Percentiles rank a stretch among this genome's conserved stretches.
These are phyloP conservation scores for Strix uralensis DNA, from an alignment of 2,113 vertebrate genomes.

Conservation along the genomic window DNA sequence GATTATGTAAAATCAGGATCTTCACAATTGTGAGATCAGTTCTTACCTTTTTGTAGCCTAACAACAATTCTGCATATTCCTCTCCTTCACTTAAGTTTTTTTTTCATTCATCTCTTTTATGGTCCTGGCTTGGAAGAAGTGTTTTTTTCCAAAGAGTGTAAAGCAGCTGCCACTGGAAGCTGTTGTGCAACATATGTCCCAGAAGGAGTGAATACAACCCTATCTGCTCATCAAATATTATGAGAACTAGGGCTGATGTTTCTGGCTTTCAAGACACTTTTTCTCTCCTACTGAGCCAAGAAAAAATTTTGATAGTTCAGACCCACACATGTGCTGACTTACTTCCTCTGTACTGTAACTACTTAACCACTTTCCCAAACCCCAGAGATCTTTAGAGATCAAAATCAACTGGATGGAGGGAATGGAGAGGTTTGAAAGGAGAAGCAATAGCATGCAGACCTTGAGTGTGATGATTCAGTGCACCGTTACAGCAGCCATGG, in stretches of 20 bases:
- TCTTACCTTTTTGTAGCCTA: background rate
- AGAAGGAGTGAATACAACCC: conserved; percentile 9
- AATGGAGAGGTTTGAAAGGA: background rate
- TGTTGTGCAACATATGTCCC: background rate
- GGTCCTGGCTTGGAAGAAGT: background rate
- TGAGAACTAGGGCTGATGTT: conserved; percentile 48
- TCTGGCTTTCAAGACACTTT: conserved; percentile 2
- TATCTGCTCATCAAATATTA: conserved; percentile 52
- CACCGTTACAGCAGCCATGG: background rate
- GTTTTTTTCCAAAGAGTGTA: background rate
- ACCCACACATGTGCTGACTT: background rate
- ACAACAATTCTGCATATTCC: background rate
- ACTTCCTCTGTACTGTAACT: background rate
- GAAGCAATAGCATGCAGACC: background rate
- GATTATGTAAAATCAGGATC: background rate
- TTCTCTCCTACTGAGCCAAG: background rate
- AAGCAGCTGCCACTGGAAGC: conserved; percentile 43
- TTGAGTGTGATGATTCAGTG: background rate
- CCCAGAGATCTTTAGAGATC: background rate
- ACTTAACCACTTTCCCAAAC: background rate
- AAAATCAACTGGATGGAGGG: background rate
- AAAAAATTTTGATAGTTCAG: background rate
- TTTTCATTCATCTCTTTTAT: background rate
- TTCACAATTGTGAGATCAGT: background rate
- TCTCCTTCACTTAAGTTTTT: background rate